Evolutionary conservation across 1,140 invertebrate genomes (phyloP).

Genomic region (Anastrepha ludens): DNA sequence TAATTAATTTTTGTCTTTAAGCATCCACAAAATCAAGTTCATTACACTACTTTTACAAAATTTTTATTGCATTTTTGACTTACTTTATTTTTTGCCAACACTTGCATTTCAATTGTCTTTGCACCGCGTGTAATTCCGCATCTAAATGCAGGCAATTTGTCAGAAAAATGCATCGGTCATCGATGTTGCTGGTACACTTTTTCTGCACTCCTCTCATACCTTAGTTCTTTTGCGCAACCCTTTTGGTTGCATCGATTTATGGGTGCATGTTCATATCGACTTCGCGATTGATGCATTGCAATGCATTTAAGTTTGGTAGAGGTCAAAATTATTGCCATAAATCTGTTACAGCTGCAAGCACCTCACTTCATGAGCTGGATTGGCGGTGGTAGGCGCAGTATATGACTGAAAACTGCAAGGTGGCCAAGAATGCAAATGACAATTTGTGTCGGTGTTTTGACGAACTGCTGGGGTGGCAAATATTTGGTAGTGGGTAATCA

Average conservation of each 20-base stretch:
- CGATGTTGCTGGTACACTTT: neutral
- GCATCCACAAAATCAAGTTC: too few relatives aligned
- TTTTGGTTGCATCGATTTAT: neutral
- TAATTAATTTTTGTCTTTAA: neutral
- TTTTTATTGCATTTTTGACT: neutral
- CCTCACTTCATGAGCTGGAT: neutral
- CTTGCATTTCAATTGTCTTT: conserved; percentile 21
- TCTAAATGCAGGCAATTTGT: conserved; percentile 18
- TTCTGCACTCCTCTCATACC: neutral
- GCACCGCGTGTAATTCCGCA: neutral
- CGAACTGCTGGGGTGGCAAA: too few relatives aligned
- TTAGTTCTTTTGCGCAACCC: neutral
- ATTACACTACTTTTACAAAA: too few relatives aligned
- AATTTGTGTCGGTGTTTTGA: too few relatives aligned
- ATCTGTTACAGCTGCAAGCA: neutral
- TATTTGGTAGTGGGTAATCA: too few relatives aligned
- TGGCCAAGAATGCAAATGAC: too few relatives aligned
- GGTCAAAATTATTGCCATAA: conserved; percentile 45
- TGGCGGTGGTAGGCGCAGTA: neutral
- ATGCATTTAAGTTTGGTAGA: conserved; percentile 10
- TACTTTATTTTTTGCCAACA: neutral
- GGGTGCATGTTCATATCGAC: neutral
- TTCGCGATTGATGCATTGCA: conserved; percentile 12
- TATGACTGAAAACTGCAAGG: too few relatives aligned
- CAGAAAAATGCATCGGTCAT: neutral